Base-by-base conservation (phyloP, 1,140 invertebrate genomes). In the Calephelis nemesis region DNA sequence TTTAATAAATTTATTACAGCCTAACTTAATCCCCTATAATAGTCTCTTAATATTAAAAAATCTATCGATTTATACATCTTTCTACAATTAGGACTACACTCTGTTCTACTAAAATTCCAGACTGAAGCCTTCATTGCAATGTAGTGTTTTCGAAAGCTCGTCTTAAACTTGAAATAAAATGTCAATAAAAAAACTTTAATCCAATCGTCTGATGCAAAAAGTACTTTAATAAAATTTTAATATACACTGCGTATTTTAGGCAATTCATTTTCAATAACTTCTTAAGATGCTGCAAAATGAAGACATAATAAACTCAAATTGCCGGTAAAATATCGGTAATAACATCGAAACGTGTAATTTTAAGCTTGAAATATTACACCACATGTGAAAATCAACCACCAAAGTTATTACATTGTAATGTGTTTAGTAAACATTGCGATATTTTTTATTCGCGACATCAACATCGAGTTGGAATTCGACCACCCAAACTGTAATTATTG, bases 401-500 rank as follows among this genome's bases (percentile, higher is more conserved):
- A 58, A 58, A 66, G 30, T 74, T 75, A 70, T 62, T 77, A 82
- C 84, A 82, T 76, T 75, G 82, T 81, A 75, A 74, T 69, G 74
- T 84, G 77, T 88, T 88, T 87, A 77, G 75, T 71, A 84, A 84
- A 84, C 77, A 78, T 76, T 50, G 68, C 67, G 71, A 75, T 79
- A 74, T 78, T 81, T 85, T 83, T 83, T 81, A 80, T 81, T 79
- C 72, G 76, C 82, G 76, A 84, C 74, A 84, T 77, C 74, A 73
- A 71, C 65, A 74, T 62, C 30, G 52, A 30, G 10, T 12, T 71
- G 50, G 64, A 60, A 52, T 30, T 47, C 65, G 86, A 84, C 87
- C 87, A 89, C 87, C 87, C 85, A 87, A 75, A 73, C 67, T 63
- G 84, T 70, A 75, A 78, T 78, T 83, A 77, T 82, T 76, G 49